Evolutionary conservation across 23 tunicate species (phyloP), one percentile per base, ranked within the genome.

Genomic region (Halocynthia roretzi): DNA sequence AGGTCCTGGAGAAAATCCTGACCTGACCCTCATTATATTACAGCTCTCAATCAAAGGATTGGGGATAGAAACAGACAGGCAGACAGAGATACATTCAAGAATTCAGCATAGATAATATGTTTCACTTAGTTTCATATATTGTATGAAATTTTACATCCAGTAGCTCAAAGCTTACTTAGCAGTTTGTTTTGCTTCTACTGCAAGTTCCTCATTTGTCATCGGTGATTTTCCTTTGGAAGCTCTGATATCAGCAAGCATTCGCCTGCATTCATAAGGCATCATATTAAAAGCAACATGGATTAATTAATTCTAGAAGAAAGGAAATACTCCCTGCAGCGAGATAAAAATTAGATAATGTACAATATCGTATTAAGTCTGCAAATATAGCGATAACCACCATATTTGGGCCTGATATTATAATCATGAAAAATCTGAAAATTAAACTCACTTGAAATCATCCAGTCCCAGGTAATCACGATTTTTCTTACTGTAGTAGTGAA

Each of bases 361-460:
- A 31, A 31, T 31, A 31, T 31, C 44, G 44, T 4, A 31, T 31
- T 31, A 31, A 31, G 44, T 31, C 44, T 31, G 44, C 44, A 1
- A 31, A 31, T 31, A 31, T 31, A 31, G 44, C 44, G 44, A 31
- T 31, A 31, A 31, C 44, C 23, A 31, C 44, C 23, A 67, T 15
- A 67, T 18, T 18, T 18, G 23, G 20, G 71, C 19, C 72, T 68
- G 72, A 68, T 18, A 19, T 18, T 2, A 15, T 15, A 19, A 15
- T 68, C 12, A 68, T 4, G 72, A 15, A 31, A 31, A 31, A 31
- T 31, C 5, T 68, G 12, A 68, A 68, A 68, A 19, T 4, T 11
- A n/a, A 44, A 68, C 96, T 89, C 79, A 89, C 96, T 78, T 50
- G 61, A 89, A 89, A 18, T 89, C 96, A 58, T 89, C 76, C 75